phyloP scores from a whole-genome alignment of 1,140 invertebrate species.

The Camponotus vicinus region DNA sequence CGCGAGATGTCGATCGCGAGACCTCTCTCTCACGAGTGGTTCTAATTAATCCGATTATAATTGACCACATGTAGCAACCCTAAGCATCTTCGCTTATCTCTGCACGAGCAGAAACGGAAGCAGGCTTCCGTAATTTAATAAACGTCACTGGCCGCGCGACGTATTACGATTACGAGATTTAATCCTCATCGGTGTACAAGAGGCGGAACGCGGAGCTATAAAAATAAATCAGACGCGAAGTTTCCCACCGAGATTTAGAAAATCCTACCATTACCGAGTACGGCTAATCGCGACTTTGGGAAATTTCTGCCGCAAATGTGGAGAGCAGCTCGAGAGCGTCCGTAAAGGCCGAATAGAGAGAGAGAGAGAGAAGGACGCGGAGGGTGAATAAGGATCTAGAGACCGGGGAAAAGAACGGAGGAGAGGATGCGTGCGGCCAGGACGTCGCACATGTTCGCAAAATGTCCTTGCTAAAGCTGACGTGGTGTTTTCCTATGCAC shows the following conservation, averaged over 20 bases:
- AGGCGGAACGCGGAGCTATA: constrained; percentile 59
- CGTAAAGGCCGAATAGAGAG: constrained; percentile 47
- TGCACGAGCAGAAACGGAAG: constrained; percentile 10
- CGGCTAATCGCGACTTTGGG: constrained; percentile 71
- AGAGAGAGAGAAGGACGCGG: neutral
- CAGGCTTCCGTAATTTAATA: constrained; percentile 55
- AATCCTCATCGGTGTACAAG: constrained; percentile 52
- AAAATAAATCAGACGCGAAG: constrained; percentile 69
- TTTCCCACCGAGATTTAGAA: constrained; percentile 62
- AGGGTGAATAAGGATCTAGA: neutral
- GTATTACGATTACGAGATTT: constrained; percentile 54
- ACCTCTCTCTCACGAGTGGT: constrained; percentile 19
- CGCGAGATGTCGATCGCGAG: neutral
- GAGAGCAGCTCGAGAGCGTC: constrained; percentile 48
- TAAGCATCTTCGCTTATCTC: constrained; percentile 45
- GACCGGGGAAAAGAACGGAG: neutral
- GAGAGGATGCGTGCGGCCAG: neutral
- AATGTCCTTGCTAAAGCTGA: constrained; percentile 53
- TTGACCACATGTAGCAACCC: constrained; percentile 11
- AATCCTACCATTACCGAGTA: constrained; percentile 54
- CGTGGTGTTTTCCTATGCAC: neutral
- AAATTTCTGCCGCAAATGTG: constrained; percentile 68
- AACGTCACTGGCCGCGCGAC: constrained; percentile 41
- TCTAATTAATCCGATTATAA: constrained; percentile 57
- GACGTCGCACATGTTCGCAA: constrained; percentile 58